phyloP scores from a whole-genome alignment of 2,113 vertebrate species.

The Arothron firmamentum region DNA sequence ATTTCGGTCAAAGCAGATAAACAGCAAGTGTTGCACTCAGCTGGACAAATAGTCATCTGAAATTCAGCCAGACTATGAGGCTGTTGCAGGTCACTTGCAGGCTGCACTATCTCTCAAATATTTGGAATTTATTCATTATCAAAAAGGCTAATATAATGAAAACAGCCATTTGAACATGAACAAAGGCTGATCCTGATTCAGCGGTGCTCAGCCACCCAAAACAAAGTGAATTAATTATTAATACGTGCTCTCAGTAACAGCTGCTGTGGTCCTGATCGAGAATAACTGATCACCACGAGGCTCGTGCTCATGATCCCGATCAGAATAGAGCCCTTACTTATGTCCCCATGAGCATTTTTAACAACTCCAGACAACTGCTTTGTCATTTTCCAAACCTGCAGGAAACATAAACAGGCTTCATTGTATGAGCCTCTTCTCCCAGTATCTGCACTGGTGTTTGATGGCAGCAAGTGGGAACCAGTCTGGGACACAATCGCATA shows the following conservation, averaged over 20 bases:
- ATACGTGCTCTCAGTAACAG: conserved; percentile 27
- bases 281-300: conserved; percentile 46
- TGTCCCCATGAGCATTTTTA: neutral
- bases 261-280: conserved; percentile 33
- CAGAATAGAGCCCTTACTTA: neutral
- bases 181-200: neutral
- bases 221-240: conserved; percentile 50
- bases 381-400: conserved; percentile 31
- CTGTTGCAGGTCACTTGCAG: conserved; percentile 8
- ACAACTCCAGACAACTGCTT: neutral
- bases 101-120: conserved; percentile 1
- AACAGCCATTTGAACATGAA: neutral
- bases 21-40: conserved; percentile 65
- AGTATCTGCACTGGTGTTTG: conserved; percentile 21
- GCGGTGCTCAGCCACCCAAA: conserved; percentile 13
- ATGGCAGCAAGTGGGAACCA: conserved; percentile 46
- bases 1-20: conserved; percentile 26
- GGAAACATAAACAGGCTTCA: conserved; percentile 38
- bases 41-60: conserved; percentile 73
- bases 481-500: conserved; percentile 22
- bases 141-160: neutral
- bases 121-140: neutral
- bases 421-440: conserved; percentile 11
- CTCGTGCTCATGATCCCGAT: neutral
- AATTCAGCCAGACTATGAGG: conserved; percentile 62